phyloP scores from a whole-genome alignment of 1,140 invertebrate genomes.

The Leptinotarsa lineolata region DNA sequence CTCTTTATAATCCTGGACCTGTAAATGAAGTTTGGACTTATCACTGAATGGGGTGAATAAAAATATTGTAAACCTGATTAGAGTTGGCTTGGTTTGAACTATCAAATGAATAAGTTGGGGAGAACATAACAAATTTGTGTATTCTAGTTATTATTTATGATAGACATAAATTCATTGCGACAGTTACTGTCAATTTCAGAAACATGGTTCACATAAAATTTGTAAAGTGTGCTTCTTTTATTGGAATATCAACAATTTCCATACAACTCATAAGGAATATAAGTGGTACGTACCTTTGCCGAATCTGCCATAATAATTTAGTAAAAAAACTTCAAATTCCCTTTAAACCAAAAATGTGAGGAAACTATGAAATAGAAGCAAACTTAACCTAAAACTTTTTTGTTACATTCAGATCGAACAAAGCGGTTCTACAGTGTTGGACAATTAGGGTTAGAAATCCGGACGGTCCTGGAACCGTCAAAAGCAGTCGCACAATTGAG shows the following conservation, averaged over 20 bases:
- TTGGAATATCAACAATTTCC: neutral
- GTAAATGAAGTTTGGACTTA: constrained; percentile 46
- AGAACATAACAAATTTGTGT: neutral
- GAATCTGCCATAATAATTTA: constrained; percentile 24
- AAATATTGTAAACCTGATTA: neutral
- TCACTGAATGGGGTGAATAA: no score
- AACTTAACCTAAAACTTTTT: constrained; percentile 25
- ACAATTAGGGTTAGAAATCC: no score
- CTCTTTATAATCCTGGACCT: constrained; percentile 86
- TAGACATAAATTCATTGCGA: neutral
- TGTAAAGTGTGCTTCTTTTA: neutral
- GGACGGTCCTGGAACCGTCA: no score
- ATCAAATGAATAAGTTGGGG: neutral
- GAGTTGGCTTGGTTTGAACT: constrained; percentile 2
- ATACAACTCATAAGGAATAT: neutral
- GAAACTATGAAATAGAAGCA: neutral
- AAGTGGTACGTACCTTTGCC: constrained; percentile 22
- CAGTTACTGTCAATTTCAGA: constrained; percentile 3
- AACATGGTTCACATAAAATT: constrained; percentile 1
- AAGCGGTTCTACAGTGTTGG: neutral
- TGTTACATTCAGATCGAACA: neutral
- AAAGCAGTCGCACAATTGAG: no score
- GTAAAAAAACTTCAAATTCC: neutral
- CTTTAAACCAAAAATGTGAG: no score
- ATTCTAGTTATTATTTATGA: neutral